Conservation (phyloP, 2,113 vertebrate genomes). For the Trematocara macrostoma region DNA sequence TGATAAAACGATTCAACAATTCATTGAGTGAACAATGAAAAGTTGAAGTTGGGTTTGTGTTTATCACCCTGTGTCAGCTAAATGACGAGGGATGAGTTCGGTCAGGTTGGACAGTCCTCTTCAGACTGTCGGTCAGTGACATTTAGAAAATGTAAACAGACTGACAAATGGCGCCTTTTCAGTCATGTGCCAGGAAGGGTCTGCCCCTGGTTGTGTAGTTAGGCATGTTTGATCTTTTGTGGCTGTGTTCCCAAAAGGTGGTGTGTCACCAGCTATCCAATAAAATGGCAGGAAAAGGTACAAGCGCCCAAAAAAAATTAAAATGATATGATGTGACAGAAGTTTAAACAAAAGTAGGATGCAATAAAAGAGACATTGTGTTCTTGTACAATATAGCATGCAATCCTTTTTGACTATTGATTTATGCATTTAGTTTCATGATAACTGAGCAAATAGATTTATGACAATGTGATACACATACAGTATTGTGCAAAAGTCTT, state of each 20-base stretch:
- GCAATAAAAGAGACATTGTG: neutral
- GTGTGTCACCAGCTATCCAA: constrained; percentile 53
- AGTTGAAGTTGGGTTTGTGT: neutral
- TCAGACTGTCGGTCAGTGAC: neutral
- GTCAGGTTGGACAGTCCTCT: neutral
- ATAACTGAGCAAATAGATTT: neutral
- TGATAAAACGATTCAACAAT: accelerated
- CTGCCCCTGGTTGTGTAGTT: constrained; percentile 3
- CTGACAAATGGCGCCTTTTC: neutral
- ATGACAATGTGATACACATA: neutral
- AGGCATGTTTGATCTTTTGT: constrained; percentile 30
- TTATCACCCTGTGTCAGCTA: neutral
- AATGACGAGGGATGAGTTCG: neutral
- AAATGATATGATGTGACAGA: neutral
- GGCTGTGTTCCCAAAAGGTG: constrained; percentile 9
- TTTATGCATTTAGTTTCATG: neutral
- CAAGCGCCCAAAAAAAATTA: neutral
- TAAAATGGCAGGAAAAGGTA: constrained; percentile 26
- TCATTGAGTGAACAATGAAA: neutral
- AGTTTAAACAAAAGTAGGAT: neutral
- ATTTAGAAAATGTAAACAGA: constrained; percentile 41
- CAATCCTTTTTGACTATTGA: neutral
- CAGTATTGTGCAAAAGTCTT: neutral
- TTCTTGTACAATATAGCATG: neutral
- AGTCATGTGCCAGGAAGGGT: neutral